These are phyloP conservation scores for Brachylomia viminalis DNA, from an alignment of 2,888 invertebrate genomes.

Conservation along the genomic window DNA sequence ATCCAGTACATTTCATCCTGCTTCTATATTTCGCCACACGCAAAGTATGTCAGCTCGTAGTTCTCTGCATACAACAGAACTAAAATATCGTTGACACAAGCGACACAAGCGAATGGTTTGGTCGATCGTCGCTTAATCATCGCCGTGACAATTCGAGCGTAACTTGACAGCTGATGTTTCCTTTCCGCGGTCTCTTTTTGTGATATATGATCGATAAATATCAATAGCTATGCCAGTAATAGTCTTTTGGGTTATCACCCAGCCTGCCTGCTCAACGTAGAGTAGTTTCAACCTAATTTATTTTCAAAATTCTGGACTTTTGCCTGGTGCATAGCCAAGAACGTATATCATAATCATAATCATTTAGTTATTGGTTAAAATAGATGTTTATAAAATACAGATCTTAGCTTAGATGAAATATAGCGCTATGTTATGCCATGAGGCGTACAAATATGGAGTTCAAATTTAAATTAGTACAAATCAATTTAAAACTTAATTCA, in stretches of 20 bases:
- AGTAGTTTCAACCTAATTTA: too few species aligned
- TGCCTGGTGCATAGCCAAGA: not conserved
- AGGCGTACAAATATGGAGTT: too few species aligned
- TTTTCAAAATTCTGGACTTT: not conserved
- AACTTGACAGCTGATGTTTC: constrained; percentile 59
- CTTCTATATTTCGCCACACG: constrained; percentile 15
- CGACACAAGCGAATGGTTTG: constrained; percentile 26
- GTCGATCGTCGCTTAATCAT: constrained; percentile 44
- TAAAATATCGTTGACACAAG: constrained; percentile 42
- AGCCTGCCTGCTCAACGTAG: too few species aligned
- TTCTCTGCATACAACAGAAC: constrained; percentile 20
- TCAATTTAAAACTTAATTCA: too few species aligned
- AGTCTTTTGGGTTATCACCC: not conserved
- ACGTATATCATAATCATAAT: not conserved
- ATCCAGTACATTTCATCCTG: not conserved
- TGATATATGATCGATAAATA: constrained; percentile 39
- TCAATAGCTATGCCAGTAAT: constrained; percentile 11
- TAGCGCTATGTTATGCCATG: too few species aligned
- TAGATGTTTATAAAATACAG: too few species aligned
- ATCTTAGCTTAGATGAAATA: too few species aligned
- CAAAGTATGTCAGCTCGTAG: constrained; percentile 40
- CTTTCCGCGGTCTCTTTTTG: constrained; percentile 45
- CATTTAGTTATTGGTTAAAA: too few species aligned
- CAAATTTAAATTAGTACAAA: too few species aligned
- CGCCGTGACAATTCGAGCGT: constrained; percentile 44